These are phyloP conservation scores for Bombylius discolor DNA, from an alignment of 2,888 invertebrate genomes.

Conservation along the genomic window DNA sequence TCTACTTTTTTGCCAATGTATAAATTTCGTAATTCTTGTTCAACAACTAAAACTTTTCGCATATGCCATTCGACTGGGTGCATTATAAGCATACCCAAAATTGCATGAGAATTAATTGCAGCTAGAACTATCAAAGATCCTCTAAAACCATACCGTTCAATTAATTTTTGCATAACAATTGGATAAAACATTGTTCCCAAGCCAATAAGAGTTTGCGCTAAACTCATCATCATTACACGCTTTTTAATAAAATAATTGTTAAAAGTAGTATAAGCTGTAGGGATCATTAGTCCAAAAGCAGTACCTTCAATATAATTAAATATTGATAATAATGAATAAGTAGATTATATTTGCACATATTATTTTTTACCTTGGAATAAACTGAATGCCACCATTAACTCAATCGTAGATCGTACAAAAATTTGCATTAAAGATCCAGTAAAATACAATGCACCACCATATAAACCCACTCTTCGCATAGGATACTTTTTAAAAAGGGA, in stretches of 20 bases:
- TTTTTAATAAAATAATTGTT: slow-evolving; percentile 60
- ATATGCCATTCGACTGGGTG: slow-evolving; percentile 64
- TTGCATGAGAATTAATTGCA: slow-evolving; percentile 50
- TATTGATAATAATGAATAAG: not conserved
- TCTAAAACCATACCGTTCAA: slow-evolving; percentile 52
- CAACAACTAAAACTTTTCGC: slow-evolving; percentile 38
- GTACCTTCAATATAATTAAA: slow-evolving; percentile 39
- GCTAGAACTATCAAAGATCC: slow-evolving; percentile 55
- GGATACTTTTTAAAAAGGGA: slow-evolving; percentile 52
- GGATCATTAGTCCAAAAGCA: slow-evolving; percentile 60
- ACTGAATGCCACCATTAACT: slow-evolving; percentile 51
- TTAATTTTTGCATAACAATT: slow-evolving; percentile 45
- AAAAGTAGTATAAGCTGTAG: slow-evolving; percentile 58
- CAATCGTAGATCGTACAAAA: slow-evolving; percentile 48
- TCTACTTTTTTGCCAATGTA: slow-evolving; percentile 1
- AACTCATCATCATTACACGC: slow-evolving; percentile 59
- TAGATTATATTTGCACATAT: not conserved
- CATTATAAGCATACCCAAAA: slow-evolving; percentile 57
- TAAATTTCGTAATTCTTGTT: slow-evolving; percentile 23
- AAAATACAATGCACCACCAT: slow-evolving; percentile 50
- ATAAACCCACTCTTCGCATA: slow-evolving; percentile 51
- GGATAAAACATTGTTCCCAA: slow-evolving; percentile 56
- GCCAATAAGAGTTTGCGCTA: slow-evolving; percentile 58
- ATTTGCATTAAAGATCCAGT: slow-evolving; percentile 48
- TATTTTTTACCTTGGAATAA: slow-evolving; percentile 43